Evolutionary conservation across 2,888 invertebrate species (phyloP), one percentile per base, ranked within the genome.

Genomic region (Scelioninae gen. 1): DNA sequence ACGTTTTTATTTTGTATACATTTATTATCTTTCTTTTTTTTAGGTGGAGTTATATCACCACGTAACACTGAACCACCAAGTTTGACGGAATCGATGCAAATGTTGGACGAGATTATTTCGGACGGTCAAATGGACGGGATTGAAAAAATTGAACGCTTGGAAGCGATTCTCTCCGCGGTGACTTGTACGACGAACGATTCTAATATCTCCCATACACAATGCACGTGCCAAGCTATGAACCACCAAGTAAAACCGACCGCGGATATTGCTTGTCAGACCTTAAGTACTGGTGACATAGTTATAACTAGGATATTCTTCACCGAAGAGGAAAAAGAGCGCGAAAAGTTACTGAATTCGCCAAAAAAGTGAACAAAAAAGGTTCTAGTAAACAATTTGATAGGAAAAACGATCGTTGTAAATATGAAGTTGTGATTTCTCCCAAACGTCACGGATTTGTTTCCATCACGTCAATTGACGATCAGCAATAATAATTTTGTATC

Each of bases 241-340:
- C 79, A 62, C 56, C 23, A 4, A 23, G 93, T 93, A 92, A 87
- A 90, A 88, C 77, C 93, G 91, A 93, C 93, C 92, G 92, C 90
- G 84, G 94, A 95, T 87, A 94, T 95, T 79, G 95, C 95, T 38
- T 95, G 96, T 77, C 98, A 98, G 93, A 98, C 98, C 1, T 93
- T 97, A 56, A 97, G 97, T 91, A 98, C 98, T 15, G 98, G 98
- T 62, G 98, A 98, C 91, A 96, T 98, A 89, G 97, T 97, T 69
- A 97, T 98, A 88, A 97, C 97, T 53, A 96, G 96, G 93, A 96
- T 97, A 89, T 95, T 93, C 89, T 93, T 94, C 87, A 93, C 93
- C 51, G 94, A 94, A 85, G 94, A 94, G 84, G 94, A 94, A 84
- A 93, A 94, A 72, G 94, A 94, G 86, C 93, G 93, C 85, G 94